Base-by-base conservation (phyloP, 2,888 invertebrate genomes). In the Zygaena filipendulae region DNA sequence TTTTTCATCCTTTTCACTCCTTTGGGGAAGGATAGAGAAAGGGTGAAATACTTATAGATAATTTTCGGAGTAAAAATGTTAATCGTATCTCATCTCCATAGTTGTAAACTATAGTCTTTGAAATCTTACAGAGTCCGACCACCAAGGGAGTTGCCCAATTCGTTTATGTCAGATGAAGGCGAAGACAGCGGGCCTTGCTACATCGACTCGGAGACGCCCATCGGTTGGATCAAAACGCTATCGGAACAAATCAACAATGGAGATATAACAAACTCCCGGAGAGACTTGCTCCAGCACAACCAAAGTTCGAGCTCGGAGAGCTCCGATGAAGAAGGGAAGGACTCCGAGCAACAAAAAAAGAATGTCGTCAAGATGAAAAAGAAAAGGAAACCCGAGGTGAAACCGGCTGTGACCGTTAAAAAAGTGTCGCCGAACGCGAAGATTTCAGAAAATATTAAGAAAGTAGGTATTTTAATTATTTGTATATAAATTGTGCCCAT, bases 81-180 rank as follows among this genome's bases (percentile, higher is more conserved):
- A n/a, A n/a, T n/a, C n/a, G n/a, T n/a, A n/a, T n/a, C n/a, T n/a
- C n/a, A n/a, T n/a, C n/a, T n/a, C n/a, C n/a, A n/a, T n/a, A n/a
- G n/a, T n/a, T n/a, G n/a, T n/a, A n/a, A n/a, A n/a, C n/a, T n/a
- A n/a, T n/a, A n/a, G n/a, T n/a, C n/a, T n/a, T n/a, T n/a, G n/a
- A n/a, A 16, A 16, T 6, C 25, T 47, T 74, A 56, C 23, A 80
- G 87, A 41, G 86, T 86, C 41, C 68, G 81, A 0, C 47, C 70
- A 0, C 79, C 82, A 20, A 67, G 86, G 11, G 82, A 84, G 23
- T 45, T 86, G 1, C 85, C 86, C 1, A 68, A 61, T 0, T 66
- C 60, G 38, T 49, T 68, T 19, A 48, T 69, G 10, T 81, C 79
- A 0, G 81, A 80, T 36, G 75, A 80, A 44, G 81, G 80, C 36